Percentiles rank a stretch among this genome's conserved stretches.
Evolutionary conservation across 2,113 vertebrate species (phyloP).

Genomic region (Crocuta crocuta): DNA sequence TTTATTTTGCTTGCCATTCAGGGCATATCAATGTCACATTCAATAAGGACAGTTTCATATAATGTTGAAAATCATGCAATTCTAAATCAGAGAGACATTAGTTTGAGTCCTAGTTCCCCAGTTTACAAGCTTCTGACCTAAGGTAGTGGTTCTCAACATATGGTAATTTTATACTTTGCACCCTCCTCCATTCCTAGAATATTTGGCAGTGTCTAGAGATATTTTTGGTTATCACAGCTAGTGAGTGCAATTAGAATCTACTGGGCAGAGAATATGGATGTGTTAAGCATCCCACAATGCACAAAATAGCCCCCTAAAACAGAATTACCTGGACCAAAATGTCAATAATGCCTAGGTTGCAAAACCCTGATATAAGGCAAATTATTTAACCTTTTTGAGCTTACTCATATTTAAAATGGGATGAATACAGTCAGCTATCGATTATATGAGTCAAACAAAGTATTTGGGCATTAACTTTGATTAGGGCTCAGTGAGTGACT

Average conservation of each 20-base stretch:
- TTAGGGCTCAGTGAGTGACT: background rate
- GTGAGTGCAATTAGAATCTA: background rate
- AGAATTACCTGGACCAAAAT: background rate
- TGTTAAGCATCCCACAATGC: background rate
- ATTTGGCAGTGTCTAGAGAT: background rate
- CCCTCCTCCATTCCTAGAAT: background rate
- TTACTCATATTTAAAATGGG: slow-evolving; percentile 25
- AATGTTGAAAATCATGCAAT: background rate
- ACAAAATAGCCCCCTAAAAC: background rate
- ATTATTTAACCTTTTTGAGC: background rate
- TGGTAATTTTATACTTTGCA: background rate
- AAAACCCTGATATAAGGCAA: slow-evolving; percentile 14
- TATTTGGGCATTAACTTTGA: background rate
- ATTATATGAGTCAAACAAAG: background rate
- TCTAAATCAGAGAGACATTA: background rate
- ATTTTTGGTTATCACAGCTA: background rate
- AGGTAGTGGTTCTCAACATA: background rate
- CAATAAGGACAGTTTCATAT: background rate
- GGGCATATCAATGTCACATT: background rate
- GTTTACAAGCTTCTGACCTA: background rate
- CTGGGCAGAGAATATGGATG: background rate
- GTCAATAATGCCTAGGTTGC: background rate
- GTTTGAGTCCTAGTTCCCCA: background rate
- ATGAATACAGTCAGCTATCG: background rate
- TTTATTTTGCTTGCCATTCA: background rate